A percentile compares a stretch with the other conserved stretches of the same genome.
These are phyloP conservation scores for Lutjanus erythropterus DNA, from an alignment of 2,113 vertebrate genomes.

Conservation along the genomic window DNA sequence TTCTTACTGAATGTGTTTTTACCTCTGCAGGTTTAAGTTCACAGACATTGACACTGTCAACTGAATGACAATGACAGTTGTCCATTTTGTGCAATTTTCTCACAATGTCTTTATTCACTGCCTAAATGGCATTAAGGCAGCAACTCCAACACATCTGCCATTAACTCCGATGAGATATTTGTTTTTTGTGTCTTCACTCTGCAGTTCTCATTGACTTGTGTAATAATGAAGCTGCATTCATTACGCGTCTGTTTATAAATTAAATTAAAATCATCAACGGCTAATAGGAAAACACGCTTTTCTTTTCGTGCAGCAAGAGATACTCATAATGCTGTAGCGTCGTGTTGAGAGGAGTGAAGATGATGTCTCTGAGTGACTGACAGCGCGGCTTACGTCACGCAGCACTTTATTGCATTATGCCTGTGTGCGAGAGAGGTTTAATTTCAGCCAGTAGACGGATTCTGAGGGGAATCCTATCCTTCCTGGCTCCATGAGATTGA, in stretches of 20 bases:
- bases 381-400: background rate
- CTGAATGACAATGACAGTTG: no score
- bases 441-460: conserved; percentile 49
- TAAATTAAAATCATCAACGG: background rate
- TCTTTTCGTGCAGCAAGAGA: background rate
- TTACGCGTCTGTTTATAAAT: conserved; percentile 7
- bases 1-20: background rate
- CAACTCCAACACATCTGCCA: background rate
- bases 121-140: background rate
- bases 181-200: background rate
- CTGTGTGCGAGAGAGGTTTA: conserved; percentile 39
- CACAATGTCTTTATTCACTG: background rate
- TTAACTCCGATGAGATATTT: background rate
- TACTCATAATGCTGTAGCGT: background rate
- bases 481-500: conserved; percentile 52
- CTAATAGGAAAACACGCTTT: background rate
- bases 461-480: conserved; percentile 30
- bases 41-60: background rate
- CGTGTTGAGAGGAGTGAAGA: background rate
- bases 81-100: no score
- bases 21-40: background rate
- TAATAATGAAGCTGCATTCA: background rate
- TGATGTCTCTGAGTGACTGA: conserved; percentile 14
- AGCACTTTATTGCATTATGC: conserved; percentile 13
- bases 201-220: background rate